phyloP scores from a whole-genome alignment of 2,113 vertebrate species.

The Reinhardtius hippoglossoides region DNA sequence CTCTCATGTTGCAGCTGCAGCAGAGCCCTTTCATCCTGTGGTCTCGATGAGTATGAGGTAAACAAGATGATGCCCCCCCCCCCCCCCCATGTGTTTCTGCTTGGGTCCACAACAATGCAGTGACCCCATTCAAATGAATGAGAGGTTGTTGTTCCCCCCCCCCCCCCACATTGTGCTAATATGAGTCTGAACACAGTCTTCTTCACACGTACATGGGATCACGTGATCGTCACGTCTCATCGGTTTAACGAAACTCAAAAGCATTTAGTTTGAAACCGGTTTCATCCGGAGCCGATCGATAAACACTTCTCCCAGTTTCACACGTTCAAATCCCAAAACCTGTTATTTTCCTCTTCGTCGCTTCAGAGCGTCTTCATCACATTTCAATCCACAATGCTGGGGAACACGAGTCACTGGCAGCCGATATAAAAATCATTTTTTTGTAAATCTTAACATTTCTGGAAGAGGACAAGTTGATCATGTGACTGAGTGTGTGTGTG shows the following conservation, averaged over 20 bases:
- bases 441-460: conserved; percentile 46
- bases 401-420: conserved; percentile 61
- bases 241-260: conserved; percentile 12
- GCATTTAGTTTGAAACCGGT: neutral
- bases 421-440: conserved; percentile 66
- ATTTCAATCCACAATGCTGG: conserved; percentile 61
- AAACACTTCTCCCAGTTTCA: neutral
- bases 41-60: too few species aligned
- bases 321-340: neutral
- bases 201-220: neutral
- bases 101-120: neutral
- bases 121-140: neutral
- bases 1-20: too few species aligned
- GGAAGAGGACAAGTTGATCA: conserved; percentile 23
- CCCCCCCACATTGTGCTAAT: conserved; percentile 2
- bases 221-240: neutral
- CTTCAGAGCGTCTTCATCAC: neutral
- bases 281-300: neutral
- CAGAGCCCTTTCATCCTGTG: neutral
- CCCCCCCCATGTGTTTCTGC: neutral
- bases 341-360: neutral
- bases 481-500: neutral
- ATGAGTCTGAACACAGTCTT: conserved; percentile 32
- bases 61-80: too few species aligned
- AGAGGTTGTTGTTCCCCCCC: too few species aligned